Percentiles rank a stretch among this genome's conserved stretches.
Evolutionary conservation across 2,113 vertebrate species (phyloP).

Genomic region (Boleophthalmus pectinirostris): DNA sequence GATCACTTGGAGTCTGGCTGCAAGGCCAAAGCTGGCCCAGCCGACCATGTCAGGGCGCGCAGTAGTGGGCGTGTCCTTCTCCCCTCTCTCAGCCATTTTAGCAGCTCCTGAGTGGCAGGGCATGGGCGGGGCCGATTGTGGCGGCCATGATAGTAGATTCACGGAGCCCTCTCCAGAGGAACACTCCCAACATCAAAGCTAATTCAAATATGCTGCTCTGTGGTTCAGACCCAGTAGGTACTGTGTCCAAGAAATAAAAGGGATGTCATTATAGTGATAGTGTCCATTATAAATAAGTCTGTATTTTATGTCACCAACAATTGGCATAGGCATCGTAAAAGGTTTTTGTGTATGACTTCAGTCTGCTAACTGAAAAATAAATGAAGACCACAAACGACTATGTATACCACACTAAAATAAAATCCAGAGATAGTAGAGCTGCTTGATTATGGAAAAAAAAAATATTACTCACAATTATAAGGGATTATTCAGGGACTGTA

Average conservation of each 20-base stretch:
- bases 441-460: neutral
- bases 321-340: neutral
- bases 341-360: neutral
- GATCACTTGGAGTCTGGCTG: slow-evolving; percentile 39
- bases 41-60: slow-evolving; percentile 50
- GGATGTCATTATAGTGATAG: neutral
- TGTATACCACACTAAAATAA: neutral
- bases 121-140: slow-evolving; percentile 70
- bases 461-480: neutral
- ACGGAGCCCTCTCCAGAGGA: slow-evolving; percentile 59
- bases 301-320: neutral
- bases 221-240: slow-evolving; percentile 20
- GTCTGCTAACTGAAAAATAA: neutral
- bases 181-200: slow-evolving; percentile 47
- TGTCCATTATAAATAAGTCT: neutral
- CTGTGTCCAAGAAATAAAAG: neutral
- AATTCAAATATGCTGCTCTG: slow-evolving; percentile 26
- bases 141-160: slow-evolving; percentile 71
- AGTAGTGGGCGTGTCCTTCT: slow-evolving; percentile 61
- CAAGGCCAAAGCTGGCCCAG: slow-evolving; percentile 41
- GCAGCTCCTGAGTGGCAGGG: slow-evolving; percentile 70
- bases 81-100: slow-evolving; percentile 78
- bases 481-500: too few species aligned
- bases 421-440: neutral
- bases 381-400: neutral